phyloP scores from a whole-genome alignment of 2,113 vertebrate species.

The Chaetura pelagica region DNA sequence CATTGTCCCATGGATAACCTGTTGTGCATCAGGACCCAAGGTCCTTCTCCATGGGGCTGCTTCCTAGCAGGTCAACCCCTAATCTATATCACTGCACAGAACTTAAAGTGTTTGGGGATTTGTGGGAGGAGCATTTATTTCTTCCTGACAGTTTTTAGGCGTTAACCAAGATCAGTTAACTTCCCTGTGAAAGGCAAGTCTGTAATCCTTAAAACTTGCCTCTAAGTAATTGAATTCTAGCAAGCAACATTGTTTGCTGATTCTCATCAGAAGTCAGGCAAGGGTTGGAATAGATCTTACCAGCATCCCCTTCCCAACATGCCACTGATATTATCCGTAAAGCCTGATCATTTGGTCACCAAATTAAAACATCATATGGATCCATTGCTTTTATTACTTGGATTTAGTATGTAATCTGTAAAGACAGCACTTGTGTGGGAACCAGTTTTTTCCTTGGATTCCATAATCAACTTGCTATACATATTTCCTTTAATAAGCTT shows the following conservation, averaged over 20 bases:
- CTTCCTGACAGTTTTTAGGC: not conserved
- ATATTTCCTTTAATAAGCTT: not conserved
- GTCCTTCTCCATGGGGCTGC: no score
- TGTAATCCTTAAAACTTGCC: not conserved
- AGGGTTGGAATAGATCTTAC: not conserved
- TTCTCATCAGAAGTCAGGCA: not conserved
- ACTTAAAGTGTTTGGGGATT: not conserved
- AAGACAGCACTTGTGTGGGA: not conserved
- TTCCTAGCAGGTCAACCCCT: no score
- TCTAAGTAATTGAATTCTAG: not conserved
- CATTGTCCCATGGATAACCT: no score
- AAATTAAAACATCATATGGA: not conserved
- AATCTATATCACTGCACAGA: not conserved
- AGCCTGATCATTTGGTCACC: not conserved
- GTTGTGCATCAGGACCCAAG: no score
- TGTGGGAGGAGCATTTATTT: not conserved
- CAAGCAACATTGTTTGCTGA: not conserved
- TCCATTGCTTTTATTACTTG: not conserved
- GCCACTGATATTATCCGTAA: not conserved
- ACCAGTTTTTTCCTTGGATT: not conserved
- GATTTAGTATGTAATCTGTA: not conserved
- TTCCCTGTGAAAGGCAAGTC: not conserved
- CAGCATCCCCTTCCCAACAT: not conserved
- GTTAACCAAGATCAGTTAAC: not conserved
- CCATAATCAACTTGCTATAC: not conserved